These are phyloP conservation scores for Helogale parvula DNA, from an alignment of 2,113 vertebrate species.

Conservation along the genomic window DNA sequence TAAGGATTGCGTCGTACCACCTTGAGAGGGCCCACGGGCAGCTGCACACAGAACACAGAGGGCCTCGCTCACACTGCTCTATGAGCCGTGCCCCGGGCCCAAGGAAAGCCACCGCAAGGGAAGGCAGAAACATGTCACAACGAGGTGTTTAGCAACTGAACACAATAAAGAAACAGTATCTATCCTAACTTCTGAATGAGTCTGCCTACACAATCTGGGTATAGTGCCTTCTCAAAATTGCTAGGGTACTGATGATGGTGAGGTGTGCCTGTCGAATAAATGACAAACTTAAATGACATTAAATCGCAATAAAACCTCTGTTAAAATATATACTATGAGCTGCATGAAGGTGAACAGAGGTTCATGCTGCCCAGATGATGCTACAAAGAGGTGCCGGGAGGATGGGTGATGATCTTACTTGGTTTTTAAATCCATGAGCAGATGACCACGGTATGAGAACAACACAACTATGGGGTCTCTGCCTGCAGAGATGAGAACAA, in stretches of 20 bases:
- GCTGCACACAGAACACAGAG: not conserved
- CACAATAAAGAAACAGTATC: not conserved
- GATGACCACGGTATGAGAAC: not conserved
- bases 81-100: fast-evolving
- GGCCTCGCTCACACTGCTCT: fast-evolving
- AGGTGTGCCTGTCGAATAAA: not conserved
- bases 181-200: not conserved
- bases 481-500: not conserved
- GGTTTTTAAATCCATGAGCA: not conserved
- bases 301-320: not conserved
- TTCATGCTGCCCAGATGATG: not conserved
- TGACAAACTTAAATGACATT: not conserved
- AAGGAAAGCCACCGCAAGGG: not conserved
- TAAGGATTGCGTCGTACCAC: not conserved
- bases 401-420: not conserved
- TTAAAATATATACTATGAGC: not conserved
- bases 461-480: not conserved
- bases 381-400: not conserved
- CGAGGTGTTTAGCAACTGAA: not conserved
- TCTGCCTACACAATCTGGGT: too few species aligned
- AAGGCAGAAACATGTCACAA: not conserved
- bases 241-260: not conserved
- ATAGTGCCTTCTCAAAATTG: not conserved
- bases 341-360: not conserved
- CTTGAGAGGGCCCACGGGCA: not conserved